phyloP scores from a whole-genome alignment of 2,797 vertebrate species.

The Amblyraja radiata region DNA sequence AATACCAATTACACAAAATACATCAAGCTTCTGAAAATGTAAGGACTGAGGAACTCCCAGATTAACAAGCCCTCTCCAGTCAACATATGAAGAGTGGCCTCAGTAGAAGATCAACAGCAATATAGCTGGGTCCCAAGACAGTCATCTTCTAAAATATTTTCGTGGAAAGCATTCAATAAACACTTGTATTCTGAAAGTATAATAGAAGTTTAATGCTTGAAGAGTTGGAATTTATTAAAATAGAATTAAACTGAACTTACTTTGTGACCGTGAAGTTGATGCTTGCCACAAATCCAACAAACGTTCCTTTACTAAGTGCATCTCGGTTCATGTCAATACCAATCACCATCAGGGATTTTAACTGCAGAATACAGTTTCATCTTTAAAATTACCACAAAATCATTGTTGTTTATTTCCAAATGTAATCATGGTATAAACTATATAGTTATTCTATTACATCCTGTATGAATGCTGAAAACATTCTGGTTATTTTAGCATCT shows the following conservation, averaged over 20 bases:
- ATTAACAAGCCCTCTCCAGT: neutral
- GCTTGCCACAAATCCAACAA: conserved; percentile 54
- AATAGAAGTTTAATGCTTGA: neutral
- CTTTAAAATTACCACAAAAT: neutral
- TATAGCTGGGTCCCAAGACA: neutral
- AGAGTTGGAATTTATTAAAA: neutral
- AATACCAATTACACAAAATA: neutral
- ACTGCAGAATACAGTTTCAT: conserved; percentile 42
- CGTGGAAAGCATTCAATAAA: neutral
- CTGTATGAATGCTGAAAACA: neutral
- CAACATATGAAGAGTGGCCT: neutral
- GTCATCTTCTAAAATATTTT: neutral
- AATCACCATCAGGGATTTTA: conserved; percentile 52
- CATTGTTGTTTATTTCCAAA: neutral
- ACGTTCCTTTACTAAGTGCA: conserved; percentile 40
- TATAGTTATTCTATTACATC: neutral
- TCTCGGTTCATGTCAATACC: conserved; percentile 51
- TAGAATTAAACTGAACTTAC: conserved; percentile 44
- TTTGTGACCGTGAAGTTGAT: conserved; percentile 50
- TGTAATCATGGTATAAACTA: neutral
- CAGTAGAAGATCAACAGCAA: neutral
- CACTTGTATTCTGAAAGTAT: neutral
- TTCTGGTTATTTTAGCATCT: neutral
- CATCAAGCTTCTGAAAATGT: neutral
- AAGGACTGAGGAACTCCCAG: neutral